Evolutionary conservation across 2,113 vertebrate species (phyloP).

Genomic region (Python bivittatus): DNA sequence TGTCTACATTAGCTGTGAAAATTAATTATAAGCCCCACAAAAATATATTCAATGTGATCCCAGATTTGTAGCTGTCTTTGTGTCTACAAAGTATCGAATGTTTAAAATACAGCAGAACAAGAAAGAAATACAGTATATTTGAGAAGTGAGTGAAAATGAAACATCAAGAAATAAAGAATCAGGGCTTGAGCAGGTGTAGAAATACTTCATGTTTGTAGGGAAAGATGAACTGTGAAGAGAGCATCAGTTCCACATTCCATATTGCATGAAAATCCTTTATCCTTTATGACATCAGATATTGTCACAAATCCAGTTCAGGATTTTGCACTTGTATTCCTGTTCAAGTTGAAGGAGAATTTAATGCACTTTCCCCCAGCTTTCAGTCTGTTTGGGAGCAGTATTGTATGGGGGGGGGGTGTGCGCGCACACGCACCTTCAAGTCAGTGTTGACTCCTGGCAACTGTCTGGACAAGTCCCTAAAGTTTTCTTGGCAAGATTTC

Average conservation of each 20-base stretch:
- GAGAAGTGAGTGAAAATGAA: not conserved
- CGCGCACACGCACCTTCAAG: not conserved
- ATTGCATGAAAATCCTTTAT: not conserved
- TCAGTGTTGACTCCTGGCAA: not conserved
- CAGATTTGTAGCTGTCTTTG: conserved; percentile 33
- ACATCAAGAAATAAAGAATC: conserved; percentile 43
- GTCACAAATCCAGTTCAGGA: not conserved
- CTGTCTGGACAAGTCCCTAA: too few species aligned
- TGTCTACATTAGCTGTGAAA: conserved; percentile 53
- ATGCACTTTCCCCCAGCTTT: too few species aligned
- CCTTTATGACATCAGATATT: not conserved
- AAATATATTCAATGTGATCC: conserved; percentile 51
- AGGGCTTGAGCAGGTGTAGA: not conserved
- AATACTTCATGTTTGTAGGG: not conserved
- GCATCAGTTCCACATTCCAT: not conserved
- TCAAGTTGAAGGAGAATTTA: not conserved
- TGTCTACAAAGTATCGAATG: not conserved
- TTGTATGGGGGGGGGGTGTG: too few species aligned
- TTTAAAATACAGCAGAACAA: not conserved
- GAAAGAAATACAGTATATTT: not conserved
- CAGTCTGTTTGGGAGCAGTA: too few species aligned
- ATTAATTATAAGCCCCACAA: conserved; percentile 49
- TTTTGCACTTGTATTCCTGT: not conserved
- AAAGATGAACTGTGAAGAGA: not conserved
- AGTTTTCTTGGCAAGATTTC: too few species aligned